These are phyloP conservation scores for Pachyseris speciosa DNA, from an alignment of 64 coral and sea anemone species.

Conservation along the genomic window DNA sequence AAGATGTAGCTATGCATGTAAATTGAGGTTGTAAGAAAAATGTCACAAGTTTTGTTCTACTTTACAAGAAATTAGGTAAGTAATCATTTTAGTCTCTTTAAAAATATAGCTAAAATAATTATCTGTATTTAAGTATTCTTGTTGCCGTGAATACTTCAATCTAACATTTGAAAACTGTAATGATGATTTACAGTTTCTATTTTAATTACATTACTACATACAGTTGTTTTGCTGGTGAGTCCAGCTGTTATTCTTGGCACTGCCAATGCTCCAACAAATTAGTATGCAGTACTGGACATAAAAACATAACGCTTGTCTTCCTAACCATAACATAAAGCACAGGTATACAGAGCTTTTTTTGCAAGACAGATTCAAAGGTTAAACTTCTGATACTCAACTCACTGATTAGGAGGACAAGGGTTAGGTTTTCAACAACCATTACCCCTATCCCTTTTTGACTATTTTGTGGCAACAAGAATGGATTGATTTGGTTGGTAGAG, in stretches of 20 bases:
- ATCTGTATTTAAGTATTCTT: conserved; percentile 24
- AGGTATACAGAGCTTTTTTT: too few relatives aligned
- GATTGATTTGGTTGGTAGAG: background rate
- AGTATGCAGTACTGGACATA: background rate
- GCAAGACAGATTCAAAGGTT: too few relatives aligned
- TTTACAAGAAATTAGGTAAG: conserved; percentile 10
- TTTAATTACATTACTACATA: background rate
- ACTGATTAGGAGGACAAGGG: too few relatives aligned
- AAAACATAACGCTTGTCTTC: too few relatives aligned
- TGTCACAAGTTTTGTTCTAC: conserved; percentile 2
- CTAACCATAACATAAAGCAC: too few relatives aligned
- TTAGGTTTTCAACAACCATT: too few relatives aligned
- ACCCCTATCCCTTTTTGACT: too few relatives aligned
- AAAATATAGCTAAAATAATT: conserved; percentile 66
- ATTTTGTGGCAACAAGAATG: background rate
- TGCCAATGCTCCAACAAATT: background rate
- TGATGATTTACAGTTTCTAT: background rate
- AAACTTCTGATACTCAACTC: too few relatives aligned
- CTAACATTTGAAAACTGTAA: background rate
- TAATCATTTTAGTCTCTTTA: conserved; percentile 18
- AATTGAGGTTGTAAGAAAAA: conserved; percentile 18
- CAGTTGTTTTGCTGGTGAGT: background rate
- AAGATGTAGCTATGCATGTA: background rate
- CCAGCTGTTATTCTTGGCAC: background rate
- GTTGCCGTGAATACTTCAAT: background rate